Base-by-base conservation (phyloP, 2,113 vertebrate species). In the Oryzias woworae region DNA sequence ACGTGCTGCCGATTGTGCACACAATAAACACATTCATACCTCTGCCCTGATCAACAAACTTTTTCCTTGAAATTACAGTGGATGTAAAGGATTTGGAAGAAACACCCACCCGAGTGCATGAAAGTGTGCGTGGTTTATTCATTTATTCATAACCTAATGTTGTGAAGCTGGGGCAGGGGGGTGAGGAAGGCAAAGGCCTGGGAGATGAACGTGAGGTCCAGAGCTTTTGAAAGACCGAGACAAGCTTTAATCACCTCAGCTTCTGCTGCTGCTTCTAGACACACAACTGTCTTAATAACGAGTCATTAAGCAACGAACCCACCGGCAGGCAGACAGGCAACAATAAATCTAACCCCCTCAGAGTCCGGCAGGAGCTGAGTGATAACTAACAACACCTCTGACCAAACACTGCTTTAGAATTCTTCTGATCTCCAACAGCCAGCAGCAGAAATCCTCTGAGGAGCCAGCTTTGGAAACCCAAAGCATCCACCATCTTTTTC, bases 71-170 rank as follows among this genome's bases (percentile, higher is more conserved):
- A 10, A 13, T 1, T 36, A 36, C 31, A 12, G 8, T 36, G 36
- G 36, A 36, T 36, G 36, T 36, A 36, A 36, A 36, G 36, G 36
- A 36, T 36, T 36, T 36, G 36, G 8, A 36, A 10, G 36, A 36
- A 36, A 36, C 36, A 36, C 36, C 36, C 10, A 36, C 36, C 12
- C 36, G 2, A 12, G 36, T 36, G 36, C 44, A 60, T 47, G 68
- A 57, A 53, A 22, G 58, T 16, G 59, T 5, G 47, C 57, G 66
- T 20, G 68, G 58, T 75, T 80, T 83, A 86, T 86, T 78, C 83
- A 87, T 85, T 84, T 73, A 85, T 80, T 87, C 55, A 80, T 80
- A 77, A 83, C 58, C 74, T 88, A 86, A 87, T 87, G 85, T 82
- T 64, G 67, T 82, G 73, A 72, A 85, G 83, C 83, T 78, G 80